Evolutionary conservation across 2,888 invertebrate species (phyloP).

Genomic region (Pasiphila rectangulata): DNA sequence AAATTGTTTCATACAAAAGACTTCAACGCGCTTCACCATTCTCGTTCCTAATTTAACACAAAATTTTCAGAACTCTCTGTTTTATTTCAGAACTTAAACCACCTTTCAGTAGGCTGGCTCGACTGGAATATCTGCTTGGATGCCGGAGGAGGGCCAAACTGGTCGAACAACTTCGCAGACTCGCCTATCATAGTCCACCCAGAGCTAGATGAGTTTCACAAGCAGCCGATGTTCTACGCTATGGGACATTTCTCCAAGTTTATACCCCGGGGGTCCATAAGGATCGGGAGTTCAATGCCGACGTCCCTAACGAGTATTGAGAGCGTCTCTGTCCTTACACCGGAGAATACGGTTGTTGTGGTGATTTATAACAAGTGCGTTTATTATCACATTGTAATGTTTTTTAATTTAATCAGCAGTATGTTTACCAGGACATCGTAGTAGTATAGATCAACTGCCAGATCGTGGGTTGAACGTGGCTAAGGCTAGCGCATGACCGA

Average conservation of each 20-base stretch:
- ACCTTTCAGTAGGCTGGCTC: constrained; percentile 90
- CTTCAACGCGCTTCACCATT: neutral
- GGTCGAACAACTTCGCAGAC: constrained; percentile 88
- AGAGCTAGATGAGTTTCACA: constrained; percentile 86
- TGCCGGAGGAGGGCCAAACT: constrained; percentile 89
- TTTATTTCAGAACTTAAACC: constrained; percentile 83
- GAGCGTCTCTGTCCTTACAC: constrained; percentile 53
- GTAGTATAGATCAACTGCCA: too few species aligned
- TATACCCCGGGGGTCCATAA: constrained; percentile 80
- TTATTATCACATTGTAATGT: too few species aligned
- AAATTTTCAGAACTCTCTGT: neutral
- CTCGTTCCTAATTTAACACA: neutral
- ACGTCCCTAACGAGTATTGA: constrained; percentile 33
- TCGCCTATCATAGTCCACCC: constrained; percentile 83
- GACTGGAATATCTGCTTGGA: constrained; percentile 95
- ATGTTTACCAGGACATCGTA: too few species aligned
- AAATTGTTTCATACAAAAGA: too few species aligned
- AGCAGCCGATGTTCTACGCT: constrained; percentile 94
- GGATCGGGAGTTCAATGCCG: constrained; percentile 40
- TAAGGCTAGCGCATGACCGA: too few species aligned
- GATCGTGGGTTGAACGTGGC: too few species aligned
- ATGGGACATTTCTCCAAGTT: constrained; percentile 91
- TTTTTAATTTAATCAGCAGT: too few species aligned
- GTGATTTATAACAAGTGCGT: constrained; percentile 64
- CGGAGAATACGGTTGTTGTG: constrained; percentile 51